Percentiles rank a stretch among this genome's conserved stretches.
Evolutionary conservation across 2,888 invertebrate genomes (phyloP).

Genomic region (Exocentrus adspersus): DNA sequence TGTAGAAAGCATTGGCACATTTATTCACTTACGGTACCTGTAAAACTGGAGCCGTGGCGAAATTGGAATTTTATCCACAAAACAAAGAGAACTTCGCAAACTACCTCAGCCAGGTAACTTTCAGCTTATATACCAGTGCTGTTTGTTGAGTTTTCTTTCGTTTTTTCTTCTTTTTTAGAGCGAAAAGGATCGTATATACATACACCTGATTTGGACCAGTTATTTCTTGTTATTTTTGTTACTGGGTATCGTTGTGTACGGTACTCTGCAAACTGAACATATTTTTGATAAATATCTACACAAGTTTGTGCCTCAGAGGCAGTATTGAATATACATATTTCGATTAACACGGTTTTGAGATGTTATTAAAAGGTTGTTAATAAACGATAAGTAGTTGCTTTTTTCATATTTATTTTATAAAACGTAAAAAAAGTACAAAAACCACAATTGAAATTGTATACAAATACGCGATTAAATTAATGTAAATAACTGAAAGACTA

Average conservation of each 20-base stretch:
- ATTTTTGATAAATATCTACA: neutral
- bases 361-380: neutral
- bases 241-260: constrained; percentile 5
- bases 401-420: too few relatives aligned
- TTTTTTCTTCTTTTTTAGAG: constrained; percentile 22
- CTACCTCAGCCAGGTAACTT: constrained; percentile 17
- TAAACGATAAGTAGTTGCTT: neutral
- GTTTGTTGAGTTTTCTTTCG: neutral
- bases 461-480: too few relatives aligned
- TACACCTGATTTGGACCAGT: constrained; percentile 29
- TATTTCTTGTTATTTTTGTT: constrained; percentile 19
- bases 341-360: neutral
- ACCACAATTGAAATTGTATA: too few relatives aligned
- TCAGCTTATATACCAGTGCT: neutral
- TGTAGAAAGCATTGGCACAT: neutral
- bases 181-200: constrained; percentile 21
- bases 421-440: too few relatives aligned
- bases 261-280: neutral
- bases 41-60: neutral
- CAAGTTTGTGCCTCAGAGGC: neutral
- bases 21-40: constrained; percentile 5
- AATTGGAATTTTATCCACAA: constrained; percentile 11
- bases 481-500: too few relatives aligned
- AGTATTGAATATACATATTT: too few relatives aligned
- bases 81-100: constrained; percentile 8